phyloP scores from a whole-genome alignment of 2,797 vertebrate species.

The Oreortyx pictus region DNA sequence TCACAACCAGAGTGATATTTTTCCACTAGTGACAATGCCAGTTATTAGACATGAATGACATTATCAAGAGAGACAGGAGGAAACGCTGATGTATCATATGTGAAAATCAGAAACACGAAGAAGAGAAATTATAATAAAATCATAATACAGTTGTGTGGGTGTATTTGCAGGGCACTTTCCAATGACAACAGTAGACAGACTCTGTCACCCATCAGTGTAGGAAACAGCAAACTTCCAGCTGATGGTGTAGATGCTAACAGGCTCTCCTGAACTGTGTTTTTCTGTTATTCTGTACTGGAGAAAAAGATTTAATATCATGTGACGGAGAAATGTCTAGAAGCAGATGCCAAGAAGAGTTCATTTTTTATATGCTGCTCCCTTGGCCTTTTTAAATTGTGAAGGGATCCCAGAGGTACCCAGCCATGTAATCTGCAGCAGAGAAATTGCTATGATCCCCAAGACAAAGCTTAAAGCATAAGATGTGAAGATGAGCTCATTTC shows the following conservation, averaged over 20 bases:
- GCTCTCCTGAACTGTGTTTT: background rate
- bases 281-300: background rate
- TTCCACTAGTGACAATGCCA: background rate
- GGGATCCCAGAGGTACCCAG: conserved; percentile 47
- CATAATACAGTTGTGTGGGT: background rate
- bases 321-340: conserved; percentile 29
- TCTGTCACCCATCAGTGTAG: background rate
- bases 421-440: conserved; percentile 29
- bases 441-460: conserved; percentile 39
- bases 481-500: conserved; percentile 46
- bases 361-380: conserved; percentile 21
- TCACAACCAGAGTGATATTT: background rate
- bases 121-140: background rate
- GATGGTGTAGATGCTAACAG: background rate
- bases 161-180: background rate
- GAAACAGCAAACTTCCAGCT: background rate
- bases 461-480: conserved; percentile 46
- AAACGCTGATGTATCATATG: background rate
- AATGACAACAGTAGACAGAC: background rate
- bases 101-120: background rate
- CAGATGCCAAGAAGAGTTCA: conserved; percentile 38
- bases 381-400: conserved; percentile 56
- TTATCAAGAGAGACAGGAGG: background rate
- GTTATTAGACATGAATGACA: background rate
- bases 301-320: background rate